Evolutionary conservation across 2,888 invertebrate genomes (phyloP), one percentile per base, ranked within the genome.

Genomic region (Acleris laterana): DNA sequence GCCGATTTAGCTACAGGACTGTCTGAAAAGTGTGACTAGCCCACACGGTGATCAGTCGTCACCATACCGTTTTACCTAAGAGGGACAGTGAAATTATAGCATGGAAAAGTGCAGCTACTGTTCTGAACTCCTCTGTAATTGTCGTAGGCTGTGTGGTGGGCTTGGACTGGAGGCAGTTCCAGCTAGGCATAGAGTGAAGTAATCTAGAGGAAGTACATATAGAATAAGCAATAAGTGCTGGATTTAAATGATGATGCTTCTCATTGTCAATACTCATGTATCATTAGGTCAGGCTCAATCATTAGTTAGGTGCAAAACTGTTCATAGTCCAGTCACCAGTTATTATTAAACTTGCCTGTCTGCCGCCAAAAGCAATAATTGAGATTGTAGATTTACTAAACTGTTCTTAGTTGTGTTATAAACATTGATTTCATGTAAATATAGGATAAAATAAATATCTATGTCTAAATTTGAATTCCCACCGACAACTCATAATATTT

Each of bases 231-330:
- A 78, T 87, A 90, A 89, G 84, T 89, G 88, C 85, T 86, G 81
- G 79, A 76, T 77, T 78, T 74, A n/a, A 75, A 81, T 78, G 85
- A 84, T 85, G 81, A 87, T 85, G 82, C 83, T 83, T 83, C 82
- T 80, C 82, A 85, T 84, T 87, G 82, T 87, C 85, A 91, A 91
- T 91, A 91, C 92, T 92, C 92, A 90, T 88, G 79, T 83, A 81
- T 83, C 80, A 82, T 85, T 70, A 78, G 75, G 75, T 74, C 80
- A 78, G 76, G 83, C 84, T 85, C 84, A 84, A 84, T 80, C 76
- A 63, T 56, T 66, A 66, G 61, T 55, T 66, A 63, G 57, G 63
- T 57, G 57, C 57, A 42, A 20, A 51, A 38, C 50, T 60, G 50
- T 60, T 50, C 13, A 32, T 13, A 56, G 62, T 62, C 55, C 62